Evolutionary conservation across 1,140 invertebrate genomes (phyloP), one percentile per base, ranked within the genome.

Genomic region (Sminthurinus signatus): DNA sequence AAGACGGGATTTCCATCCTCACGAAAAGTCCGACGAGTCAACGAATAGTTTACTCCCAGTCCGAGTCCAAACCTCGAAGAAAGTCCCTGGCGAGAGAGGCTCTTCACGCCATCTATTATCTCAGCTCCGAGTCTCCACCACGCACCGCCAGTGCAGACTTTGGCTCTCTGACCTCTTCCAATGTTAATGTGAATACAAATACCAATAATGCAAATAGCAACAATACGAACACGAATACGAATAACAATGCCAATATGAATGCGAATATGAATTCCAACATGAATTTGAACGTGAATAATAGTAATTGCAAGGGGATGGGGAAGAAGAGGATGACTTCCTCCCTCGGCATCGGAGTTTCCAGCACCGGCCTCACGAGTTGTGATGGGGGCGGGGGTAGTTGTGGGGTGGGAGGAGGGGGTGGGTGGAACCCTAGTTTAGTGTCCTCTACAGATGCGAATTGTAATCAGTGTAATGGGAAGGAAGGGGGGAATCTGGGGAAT

Each of bases 51-150:
- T 56, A 44, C 39, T 43, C 14, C 23, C 25, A 42, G 12, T 14
- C 8, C 8, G 27, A 17, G 36, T 23, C 39, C 31, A n/a, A 28
- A 25, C 43, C 54, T 21, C 36, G 69, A 31, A 51, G 66, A 58
- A 68, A 62, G 21, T 71, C 69, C 4, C 43, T 68, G 39, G 69
- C 69, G 14, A 59, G 59, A 46, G 69, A 68, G 36, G 69, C 69
- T 19, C 43, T 71, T 21, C 62, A 64, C 48, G 46, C 64, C 5
- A 58, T 71, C 19, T 70, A 63, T 39, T 64, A 39, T 15, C 44
- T 71, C 19, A 68, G 60, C 64, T 52, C 69, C 2, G 54, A 56
- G 5, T 56, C 54, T 14, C 69, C 69, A 28, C 69, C 69, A 27
- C 43, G 65, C 19, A 65, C 62, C 4, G 51, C 57, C 17, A 69